Evolutionary conservation across 2,888 invertebrate genomes (phyloP).

Genomic region (Aleiodes alternator): DNA sequence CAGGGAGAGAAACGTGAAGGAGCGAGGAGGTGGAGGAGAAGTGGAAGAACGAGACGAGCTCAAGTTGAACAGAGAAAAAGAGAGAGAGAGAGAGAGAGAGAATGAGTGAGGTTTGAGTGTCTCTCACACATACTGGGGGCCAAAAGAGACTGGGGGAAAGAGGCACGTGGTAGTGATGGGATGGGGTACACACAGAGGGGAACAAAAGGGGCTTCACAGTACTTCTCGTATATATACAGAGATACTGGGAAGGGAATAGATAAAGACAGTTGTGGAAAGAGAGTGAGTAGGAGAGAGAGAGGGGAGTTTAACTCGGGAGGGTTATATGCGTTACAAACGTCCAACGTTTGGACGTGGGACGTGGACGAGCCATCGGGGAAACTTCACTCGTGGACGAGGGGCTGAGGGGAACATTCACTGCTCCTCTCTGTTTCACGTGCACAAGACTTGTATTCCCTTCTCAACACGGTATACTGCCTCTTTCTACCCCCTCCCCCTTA

Average conservation of each 20-base stretch:
- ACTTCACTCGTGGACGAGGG: constrained; percentile 28
- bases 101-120: constrained; percentile 63
- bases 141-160: constrained; percentile 65
- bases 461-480: constrained; percentile 13
- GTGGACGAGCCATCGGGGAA: constrained; percentile 47
- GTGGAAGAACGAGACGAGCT: constrained; percentile 56
- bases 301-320: constrained; percentile 58
- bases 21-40: background rate
- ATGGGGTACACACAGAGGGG: constrained; percentile 74
- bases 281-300: constrained; percentile 43
- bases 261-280: constrained; percentile 35
- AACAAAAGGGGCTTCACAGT: constrained; percentile 29
- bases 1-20: constrained; percentile 65
- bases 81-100: constrained; percentile 66
- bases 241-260: constrained; percentile 46
- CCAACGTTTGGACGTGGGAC: constrained; percentile 49
- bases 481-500: background rate
- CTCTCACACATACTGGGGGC: constrained; percentile 23
- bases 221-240: constrained; percentile 35
- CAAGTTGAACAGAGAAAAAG: constrained; percentile 72
- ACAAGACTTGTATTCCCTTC: constrained; percentile 23
- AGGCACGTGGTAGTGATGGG: constrained; percentile 66
- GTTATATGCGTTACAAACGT: constrained; percentile 41
- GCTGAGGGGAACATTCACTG: constrained; percentile 38
- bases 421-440: constrained; percentile 16